Evolutionary conservation across 2,888 invertebrate species (phyloP), one percentile per base, ranked within the genome.

Genomic region (Acrocyrtus sp.): DNA sequence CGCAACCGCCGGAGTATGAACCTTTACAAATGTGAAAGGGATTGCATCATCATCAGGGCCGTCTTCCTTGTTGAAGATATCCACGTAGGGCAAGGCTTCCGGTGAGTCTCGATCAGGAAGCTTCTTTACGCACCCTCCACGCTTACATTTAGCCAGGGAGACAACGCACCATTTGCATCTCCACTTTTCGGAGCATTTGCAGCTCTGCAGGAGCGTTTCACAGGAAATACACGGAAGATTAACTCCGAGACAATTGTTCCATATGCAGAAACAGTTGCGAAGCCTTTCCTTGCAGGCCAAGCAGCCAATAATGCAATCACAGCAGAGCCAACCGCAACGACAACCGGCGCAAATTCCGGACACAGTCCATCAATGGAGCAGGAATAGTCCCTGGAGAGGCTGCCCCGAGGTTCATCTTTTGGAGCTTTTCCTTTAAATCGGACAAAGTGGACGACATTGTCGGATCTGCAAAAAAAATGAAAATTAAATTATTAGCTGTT

Each of bases 261-360:
- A 50, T 6, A 8, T 1, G 27, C 69, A 69, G 48, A 41, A 68
- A 47, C 68, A 68, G 22, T 29, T 17, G 2, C 45, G 26, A 3
- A 19, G n/a, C 12, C 47, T 22, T 19, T 54, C 54, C 29, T 61
- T 69, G 61, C 69, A 69, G 0, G 26, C 1, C 19, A 47, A 12
- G n/a, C 69, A 69, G 22, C 61, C 54, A 4, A 1, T 15, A 15
- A 1, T 0, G 27, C 69, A 69, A 3, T 69, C 69, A 22, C 69
- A 69, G 26, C 54, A 43, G 0, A 61, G 26, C 61, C 61, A 69
- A 4, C 69, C 69, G 21, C 54, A 61, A 5, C 69, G 53, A 17
- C 69, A 69, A 1, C 69, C 56, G 1, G 19, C 1, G 27, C 69
- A 69, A 8, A 61, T 50, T 34, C 34, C 6, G 34, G 34, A 34